Conservation (phyloP, 2,888 invertebrate species). For the Drosophila quinaria region DNA sequence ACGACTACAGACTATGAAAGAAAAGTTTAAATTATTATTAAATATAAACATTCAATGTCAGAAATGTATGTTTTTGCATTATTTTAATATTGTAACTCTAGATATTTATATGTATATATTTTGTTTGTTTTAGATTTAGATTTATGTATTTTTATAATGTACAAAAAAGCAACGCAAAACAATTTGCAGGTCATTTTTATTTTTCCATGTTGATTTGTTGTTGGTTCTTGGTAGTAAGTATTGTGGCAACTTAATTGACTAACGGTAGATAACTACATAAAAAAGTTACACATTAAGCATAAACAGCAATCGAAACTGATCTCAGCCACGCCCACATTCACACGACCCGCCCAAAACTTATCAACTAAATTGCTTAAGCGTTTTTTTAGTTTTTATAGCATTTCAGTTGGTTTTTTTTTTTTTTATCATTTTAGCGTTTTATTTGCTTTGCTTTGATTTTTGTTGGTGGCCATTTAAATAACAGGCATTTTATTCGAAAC, state of each 20-base stretch:
- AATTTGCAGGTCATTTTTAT: constrained; percentile 22
- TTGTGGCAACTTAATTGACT: constrained; percentile 80
- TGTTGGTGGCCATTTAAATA: constrained; percentile 14
- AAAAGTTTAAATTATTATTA: constrained; percentile 65
- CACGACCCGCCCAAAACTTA: constrained; percentile 32
- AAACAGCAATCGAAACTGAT: constrained; percentile 33
- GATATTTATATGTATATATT: constrained; percentile 34
- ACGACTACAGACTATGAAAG: constrained; percentile 71
- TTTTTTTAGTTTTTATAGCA: constrained; percentile 10
- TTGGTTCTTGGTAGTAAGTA: constrained; percentile 60
- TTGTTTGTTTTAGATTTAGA: constrained; percentile 31
- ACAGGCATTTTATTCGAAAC: constrained; percentile 41
- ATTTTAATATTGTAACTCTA: constrained; percentile 51
- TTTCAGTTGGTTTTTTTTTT: constrained; percentile 26
- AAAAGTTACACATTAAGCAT: constrained; percentile 41
- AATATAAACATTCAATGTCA: constrained; percentile 69
- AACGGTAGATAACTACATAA: constrained; percentile 68
- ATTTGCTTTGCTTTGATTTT: constrained; percentile 35
- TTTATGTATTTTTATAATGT: constrained; percentile 47
- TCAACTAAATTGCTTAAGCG: constrained; percentile 48
- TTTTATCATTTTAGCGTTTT: constrained; percentile 11
- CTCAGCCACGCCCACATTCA: constrained; percentile 18
- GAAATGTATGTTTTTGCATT: constrained; percentile 58
- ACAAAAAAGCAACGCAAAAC: constrained; percentile 57
- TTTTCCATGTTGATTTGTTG: constrained; percentile 23